Evolutionary conservation across 2,113 vertebrate genomes (phyloP).

Genomic region (Neotragus pygmaeus): DNA sequence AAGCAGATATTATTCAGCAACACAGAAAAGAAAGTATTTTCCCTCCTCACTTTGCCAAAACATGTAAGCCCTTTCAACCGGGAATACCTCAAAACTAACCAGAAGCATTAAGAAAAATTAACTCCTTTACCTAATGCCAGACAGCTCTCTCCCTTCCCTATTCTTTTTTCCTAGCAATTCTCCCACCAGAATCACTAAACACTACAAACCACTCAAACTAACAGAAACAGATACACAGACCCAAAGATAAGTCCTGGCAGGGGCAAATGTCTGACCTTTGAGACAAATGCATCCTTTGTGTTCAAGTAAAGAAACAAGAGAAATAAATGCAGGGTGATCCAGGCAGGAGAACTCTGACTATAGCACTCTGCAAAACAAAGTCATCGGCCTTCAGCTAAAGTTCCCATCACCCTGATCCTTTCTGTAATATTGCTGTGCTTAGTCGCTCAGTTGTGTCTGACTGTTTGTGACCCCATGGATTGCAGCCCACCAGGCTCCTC

Average conservation of each 20-base stretch:
- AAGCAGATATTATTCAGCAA: not conserved
- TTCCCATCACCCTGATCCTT: not conserved
- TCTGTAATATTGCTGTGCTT: not conserved
- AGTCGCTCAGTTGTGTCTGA: accelerated
- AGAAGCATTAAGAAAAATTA: conserved; percentile 2
- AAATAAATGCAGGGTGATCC: not conserved
- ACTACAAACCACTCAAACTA: not conserved
- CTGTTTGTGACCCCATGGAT: not conserved
- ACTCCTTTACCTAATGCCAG: not conserved
- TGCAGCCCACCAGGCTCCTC: not conserved
- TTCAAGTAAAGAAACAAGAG: not conserved
- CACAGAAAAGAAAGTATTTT: not conserved
- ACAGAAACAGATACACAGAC: not conserved
- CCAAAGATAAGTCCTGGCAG: not conserved
- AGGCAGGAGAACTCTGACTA: not conserved
- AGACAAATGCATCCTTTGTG: conserved; percentile 1
- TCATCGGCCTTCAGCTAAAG: not conserved
- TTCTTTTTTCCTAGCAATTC: not conserved
- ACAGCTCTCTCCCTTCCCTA: not conserved
- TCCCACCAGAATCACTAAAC: not conserved
- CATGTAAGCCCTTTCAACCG: not conserved
- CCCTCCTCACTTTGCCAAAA: not conserved
- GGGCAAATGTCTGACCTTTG: not conserved
- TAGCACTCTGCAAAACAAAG: not conserved
- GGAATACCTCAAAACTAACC: not conserved